Conservation (phyloP, 2,888 invertebrate species). For the Dynastes tityus region DNA sequence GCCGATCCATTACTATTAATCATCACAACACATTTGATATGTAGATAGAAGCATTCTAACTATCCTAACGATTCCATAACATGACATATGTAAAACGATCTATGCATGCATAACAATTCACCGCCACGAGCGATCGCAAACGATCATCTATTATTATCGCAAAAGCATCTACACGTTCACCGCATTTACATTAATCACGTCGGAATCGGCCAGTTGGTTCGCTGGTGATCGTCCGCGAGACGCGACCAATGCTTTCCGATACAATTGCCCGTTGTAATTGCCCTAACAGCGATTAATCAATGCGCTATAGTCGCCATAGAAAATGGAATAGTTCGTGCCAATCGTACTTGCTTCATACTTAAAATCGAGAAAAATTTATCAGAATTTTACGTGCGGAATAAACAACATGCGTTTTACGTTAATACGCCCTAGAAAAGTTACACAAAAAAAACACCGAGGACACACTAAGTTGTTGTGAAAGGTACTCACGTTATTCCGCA, state of each 20-base stretch:
- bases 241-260: background rate
- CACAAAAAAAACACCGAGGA: background rate
- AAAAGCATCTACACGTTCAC: constrained; percentile 4
- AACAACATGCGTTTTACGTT: background rate
- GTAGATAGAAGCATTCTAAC: background rate
- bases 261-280: constrained; percentile 1
- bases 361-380: background rate
- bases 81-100: background rate
- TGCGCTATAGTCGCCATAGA: background rate
- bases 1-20: background rate
- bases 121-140: background rate
- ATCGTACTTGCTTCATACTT: background rate
- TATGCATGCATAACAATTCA: background rate
- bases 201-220: background rate
- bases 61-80: background rate
- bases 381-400: background rate
- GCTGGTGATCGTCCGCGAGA: background rate
- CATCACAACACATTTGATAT: background rate
- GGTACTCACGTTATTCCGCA: background rate
- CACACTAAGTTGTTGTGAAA: constrained; percentile 5
- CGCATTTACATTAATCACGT: background rate
- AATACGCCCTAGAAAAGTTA: background rate
- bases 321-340: background rate
- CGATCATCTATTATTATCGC: background rate
- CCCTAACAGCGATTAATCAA: background rate